phyloP scores from a whole-genome alignment of 2,888 invertebrate genomes.

The Pseudanteris insignis region DNA sequence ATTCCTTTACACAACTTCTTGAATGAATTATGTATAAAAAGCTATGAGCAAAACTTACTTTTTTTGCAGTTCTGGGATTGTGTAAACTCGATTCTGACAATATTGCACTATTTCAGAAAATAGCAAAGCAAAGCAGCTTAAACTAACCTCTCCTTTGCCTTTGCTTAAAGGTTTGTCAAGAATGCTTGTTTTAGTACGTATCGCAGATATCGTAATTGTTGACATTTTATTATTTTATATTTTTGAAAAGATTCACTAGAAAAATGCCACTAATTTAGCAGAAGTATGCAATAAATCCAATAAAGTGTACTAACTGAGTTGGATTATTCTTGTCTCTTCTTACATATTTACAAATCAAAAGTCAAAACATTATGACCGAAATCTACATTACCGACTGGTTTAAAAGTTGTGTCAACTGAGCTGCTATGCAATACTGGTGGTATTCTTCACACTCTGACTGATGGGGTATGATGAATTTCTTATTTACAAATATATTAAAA shows the following conservation, averaged over 20 bases:
- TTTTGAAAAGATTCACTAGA: neutral
- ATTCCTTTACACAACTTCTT: too few relatives aligned
- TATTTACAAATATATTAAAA: too few relatives aligned
- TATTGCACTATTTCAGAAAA: conserved; percentile 99
- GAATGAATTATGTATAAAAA: too few relatives aligned
- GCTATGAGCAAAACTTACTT: too few relatives aligned
- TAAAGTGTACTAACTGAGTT: neutral
- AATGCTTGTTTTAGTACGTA: conserved; percentile 79
- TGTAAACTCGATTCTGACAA: conserved; percentile 94
- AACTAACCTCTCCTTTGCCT: conserved; percentile 91
- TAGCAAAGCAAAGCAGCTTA: conserved; percentile 91
- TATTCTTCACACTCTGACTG: too few relatives aligned
- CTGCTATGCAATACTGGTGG: too few relatives aligned
- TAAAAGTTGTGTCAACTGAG: too few relatives aligned
- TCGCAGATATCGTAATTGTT: conserved; percentile 60
- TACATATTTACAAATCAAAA: too few relatives aligned
- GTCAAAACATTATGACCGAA: too few relatives aligned
- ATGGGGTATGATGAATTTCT: too few relatives aligned
- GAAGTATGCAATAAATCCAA: neutral
- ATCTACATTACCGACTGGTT: too few relatives aligned
- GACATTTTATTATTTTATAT: conserved; percentile 49
- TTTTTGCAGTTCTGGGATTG: conserved; percentile 92
- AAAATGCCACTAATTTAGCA: neutral
- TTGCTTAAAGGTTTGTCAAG: conserved; percentile 91
- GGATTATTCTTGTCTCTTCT: too few relatives aligned